Evolutionary conservation across 2,888 invertebrate species (phyloP), one percentile per base, ranked within the genome.

Genomic region (Adelognathus sp.): DNA sequence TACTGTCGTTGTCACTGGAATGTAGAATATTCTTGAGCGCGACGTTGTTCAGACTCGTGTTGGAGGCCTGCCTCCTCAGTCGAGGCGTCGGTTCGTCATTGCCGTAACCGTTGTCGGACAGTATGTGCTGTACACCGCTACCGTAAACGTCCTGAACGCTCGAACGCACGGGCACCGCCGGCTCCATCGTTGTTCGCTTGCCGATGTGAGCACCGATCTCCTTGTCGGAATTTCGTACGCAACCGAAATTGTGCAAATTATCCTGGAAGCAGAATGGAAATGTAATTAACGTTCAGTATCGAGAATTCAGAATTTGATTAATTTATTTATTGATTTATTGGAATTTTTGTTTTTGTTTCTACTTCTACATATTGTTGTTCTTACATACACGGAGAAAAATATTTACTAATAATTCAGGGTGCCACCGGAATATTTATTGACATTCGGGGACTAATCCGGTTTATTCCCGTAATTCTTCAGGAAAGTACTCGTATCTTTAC

Each of bases 201-300:
- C 88, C 87, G 5, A 87, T 83, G 63, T 91, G 91, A 14, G 84
- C 87, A 14, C 88, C 88, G 2, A 92, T 92, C 86, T 96, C 96
- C 92, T 96, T 96, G 91, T 97, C 97, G 0, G 96, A 96, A 92
- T 96, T 96, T 76, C 95, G 93, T n/a, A 79, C 64, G 58, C 81
- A 82, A 0, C 97, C 97, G 52, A 97, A 95, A 90, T 96, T 96
- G 92, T 97, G 96, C 84, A 97, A 91, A 85, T 97, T 95, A 91
- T 98, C 97, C 90, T 91, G 79, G 1, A 74, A 70, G 36, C 71
- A 39, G 14, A 39, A 11, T n/a, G 14, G 14, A n/a, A 39, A n/a
- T 3, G 3, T n/a, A 1, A 18, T 18, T 21, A 46, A n/a, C n/a
- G n/a, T n/a, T 46, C 9, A 11, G 21, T 46, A 46, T 11, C 18